Evolutionary conservation across 1,140 invertebrate species (phyloP).

Genomic region (Hyphantria cunea): DNA sequence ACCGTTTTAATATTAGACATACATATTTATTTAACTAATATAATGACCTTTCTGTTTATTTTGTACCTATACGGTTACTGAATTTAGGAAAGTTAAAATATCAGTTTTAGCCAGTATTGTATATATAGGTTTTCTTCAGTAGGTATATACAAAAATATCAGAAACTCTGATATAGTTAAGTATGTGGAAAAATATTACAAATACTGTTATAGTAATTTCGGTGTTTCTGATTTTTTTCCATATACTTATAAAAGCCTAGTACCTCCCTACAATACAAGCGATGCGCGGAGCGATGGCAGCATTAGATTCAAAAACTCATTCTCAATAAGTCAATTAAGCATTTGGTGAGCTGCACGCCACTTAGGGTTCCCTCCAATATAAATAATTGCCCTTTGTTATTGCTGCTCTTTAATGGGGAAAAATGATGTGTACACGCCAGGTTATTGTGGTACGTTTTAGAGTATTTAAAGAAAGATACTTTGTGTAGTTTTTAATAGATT

Average conservation of each 20-base stretch:
- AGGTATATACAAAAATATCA: no score
- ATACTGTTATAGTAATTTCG: no score
- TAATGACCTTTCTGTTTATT: no score
- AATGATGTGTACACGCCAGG: slow-evolving; percentile 2
- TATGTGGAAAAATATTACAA: no score
- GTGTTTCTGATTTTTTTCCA: background rate
- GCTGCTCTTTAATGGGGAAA: slow-evolving; percentile 51
- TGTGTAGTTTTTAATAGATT: background rate
- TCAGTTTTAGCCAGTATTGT: no score
- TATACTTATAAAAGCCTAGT: slow-evolving; percentile 7
- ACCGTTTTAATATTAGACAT: no score
- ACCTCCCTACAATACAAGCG: slow-evolving; percentile 10
- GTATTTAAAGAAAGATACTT: background rate
- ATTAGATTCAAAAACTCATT: slow-evolving; percentile 74
- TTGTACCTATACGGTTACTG: no score
- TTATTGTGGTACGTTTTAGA: background rate
- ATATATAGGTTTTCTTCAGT: no score
- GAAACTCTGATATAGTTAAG: no score
- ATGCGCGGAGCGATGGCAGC: slow-evolving; percentile 50
- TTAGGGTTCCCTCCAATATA: slow-evolving; percentile 69
- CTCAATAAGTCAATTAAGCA: slow-evolving; percentile 81
- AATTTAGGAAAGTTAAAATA: no score
- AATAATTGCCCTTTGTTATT: slow-evolving; percentile 74
- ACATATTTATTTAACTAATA: no score
- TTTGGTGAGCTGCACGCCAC: slow-evolving; percentile 68